phyloP scores from a whole-genome alignment of 2,113 vertebrate genomes.

The Austrofundulus limnaeus region DNA sequence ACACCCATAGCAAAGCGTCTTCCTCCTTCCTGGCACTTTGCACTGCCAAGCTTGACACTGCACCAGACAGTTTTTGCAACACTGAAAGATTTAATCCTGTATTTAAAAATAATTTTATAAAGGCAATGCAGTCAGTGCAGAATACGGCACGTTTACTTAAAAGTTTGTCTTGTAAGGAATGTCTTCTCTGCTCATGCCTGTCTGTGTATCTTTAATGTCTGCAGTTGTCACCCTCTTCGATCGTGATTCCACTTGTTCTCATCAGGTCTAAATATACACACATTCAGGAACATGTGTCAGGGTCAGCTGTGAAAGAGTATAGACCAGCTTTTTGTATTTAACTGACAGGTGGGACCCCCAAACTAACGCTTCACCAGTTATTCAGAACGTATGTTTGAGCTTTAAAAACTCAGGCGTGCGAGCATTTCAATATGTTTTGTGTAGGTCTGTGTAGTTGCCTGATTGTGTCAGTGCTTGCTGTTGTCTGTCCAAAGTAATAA shows the following conservation, averaged over 20 bases:
- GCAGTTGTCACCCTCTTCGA: conserved; percentile 25
- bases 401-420: too few species aligned
- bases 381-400: conserved; percentile 35
- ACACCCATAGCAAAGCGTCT: conserved; percentile 66
- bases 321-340: conserved; percentile 59
- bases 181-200: not conserved
- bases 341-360: conserved; percentile 64
- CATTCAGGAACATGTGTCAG: conserved; percentile 48
- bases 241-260: conserved; percentile 50
- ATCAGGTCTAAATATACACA: conserved; percentile 25
- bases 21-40: conserved; percentile 37
- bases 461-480: conserved; percentile 2
- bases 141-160: conserved; percentile 12
- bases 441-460: not conserved
- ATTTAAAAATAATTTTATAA: too few species aligned
- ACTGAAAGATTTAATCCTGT: not conserved
- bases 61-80: conserved; percentile 4
- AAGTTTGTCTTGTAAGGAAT: conserved; percentile 5
- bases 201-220: not conserved
- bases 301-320: conserved; percentile 57
- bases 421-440: not conserved
- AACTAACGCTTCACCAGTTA: conserved; percentile 19
- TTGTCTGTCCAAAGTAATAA: conserved; percentile 47
- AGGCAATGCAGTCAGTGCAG: not conserved
- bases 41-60: conserved; percentile 28